These are phyloP conservation scores for Hyperoplus lanceolatus DNA, from an alignment of 2,797 vertebrate species.

Conservation along the genomic window DNA sequence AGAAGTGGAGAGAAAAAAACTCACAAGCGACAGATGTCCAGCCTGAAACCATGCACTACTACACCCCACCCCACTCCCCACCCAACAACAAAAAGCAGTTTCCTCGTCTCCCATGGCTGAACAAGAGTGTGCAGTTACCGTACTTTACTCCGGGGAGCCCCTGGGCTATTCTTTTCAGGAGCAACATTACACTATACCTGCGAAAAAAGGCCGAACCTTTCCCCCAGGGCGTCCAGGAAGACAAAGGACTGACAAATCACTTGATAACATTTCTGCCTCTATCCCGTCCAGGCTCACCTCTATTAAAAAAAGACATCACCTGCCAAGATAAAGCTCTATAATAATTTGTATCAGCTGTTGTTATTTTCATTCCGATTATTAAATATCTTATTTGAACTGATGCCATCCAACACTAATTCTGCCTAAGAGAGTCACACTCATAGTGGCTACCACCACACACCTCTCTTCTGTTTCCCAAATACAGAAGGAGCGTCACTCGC, in stretches of 20 bases:
- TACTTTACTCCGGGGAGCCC: slow-evolving; percentile 81
- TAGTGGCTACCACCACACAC: no score
- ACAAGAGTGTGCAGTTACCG: slow-evolving; percentile 83
- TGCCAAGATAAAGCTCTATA: neutral
- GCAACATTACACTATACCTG: slow-evolving; percentile 74
- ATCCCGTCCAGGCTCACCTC: neutral
- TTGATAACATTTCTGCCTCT: neutral
- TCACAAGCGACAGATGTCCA: slow-evolving; percentile 91
- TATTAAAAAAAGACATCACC: neutral
- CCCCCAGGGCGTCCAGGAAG: slow-evolving; percentile 35
- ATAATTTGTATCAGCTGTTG: neutral
- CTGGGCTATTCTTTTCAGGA: slow-evolving; percentile 55
- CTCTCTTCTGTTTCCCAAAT: neutral
- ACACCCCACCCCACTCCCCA: slow-evolving; percentile 8
- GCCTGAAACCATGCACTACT: slow-evolving; percentile 83
- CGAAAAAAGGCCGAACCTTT: slow-evolving; percentile 61
- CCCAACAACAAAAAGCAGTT: slow-evolving; percentile 74
- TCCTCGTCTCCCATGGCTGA: slow-evolving; percentile 83
- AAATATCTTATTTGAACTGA: neutral
- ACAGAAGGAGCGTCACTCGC: neutral
- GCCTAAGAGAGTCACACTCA: neutral
- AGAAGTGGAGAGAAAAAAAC: slow-evolving; percentile 28
- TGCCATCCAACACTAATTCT: no score
- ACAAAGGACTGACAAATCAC: slow-evolving; percentile 51
- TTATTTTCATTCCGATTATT: neutral